phyloP scores from a whole-genome alignment of 1,140 invertebrate species.

The Aphis craccivora region DNA sequence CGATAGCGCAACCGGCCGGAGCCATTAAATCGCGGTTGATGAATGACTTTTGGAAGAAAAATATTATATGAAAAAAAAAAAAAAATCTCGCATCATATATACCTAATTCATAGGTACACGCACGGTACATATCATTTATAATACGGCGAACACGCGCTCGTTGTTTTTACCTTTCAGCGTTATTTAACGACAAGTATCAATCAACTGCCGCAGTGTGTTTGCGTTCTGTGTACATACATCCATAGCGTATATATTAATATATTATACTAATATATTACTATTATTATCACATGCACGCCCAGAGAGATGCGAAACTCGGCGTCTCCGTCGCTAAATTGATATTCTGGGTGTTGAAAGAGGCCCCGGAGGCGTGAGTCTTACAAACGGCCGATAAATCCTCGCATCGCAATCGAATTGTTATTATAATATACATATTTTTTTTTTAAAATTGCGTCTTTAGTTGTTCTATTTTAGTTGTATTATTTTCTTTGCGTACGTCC shows the following conservation, averaged over 20 bases:
- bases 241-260: neutral
- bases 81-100: neutral
- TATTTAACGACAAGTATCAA: slow-evolving; percentile 23
- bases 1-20: neutral
- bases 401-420: neutral
- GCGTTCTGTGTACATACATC: neutral
- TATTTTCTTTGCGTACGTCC: neutral
- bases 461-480: neutral
- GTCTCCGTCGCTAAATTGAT: slow-evolving; percentile 20
- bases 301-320: neutral
- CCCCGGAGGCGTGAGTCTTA: slow-evolving; percentile 28
- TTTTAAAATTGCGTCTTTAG: neutral
- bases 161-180: neutral
- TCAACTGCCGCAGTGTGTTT: neutral
- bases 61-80: too few relatives aligned
- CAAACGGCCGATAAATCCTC: neutral
- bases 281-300: too few relatives aligned
- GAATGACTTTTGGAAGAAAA: slow-evolving; percentile 37
- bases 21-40: slow-evolving; percentile 35
- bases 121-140: neutral
- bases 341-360: slow-evolving; percentile 28
- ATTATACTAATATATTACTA: neutral
- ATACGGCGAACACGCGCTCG: slow-evolving; percentile 7
- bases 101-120: neutral
- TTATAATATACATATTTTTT: neutral